phyloP scores from a whole-genome alignment of 2,888 invertebrate genomes.

The Chymomyza procnemis region DNA sequence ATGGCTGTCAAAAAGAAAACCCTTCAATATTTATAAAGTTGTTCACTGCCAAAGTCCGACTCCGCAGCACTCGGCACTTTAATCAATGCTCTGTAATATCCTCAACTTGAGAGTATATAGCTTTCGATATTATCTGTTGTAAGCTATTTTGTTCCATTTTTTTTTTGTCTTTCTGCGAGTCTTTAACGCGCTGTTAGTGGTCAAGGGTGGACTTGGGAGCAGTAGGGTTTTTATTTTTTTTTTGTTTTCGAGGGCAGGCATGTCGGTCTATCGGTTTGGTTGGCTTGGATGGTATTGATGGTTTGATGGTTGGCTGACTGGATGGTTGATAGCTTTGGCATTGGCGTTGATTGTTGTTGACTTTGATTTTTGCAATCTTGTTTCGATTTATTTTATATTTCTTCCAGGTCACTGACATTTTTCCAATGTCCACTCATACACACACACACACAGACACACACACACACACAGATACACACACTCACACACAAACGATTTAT shows the following conservation, averaged over 20 bases:
- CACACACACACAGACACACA: not conserved
- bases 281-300: not conserved
- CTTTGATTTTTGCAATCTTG: slow-evolving; percentile 68
- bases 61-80: too few relatives aligned
- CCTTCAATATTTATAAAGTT: too few relatives aligned
- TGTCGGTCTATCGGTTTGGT: not conserved
- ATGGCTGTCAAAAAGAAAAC: too few relatives aligned
- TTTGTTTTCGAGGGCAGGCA: too few relatives aligned
- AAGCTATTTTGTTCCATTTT: not conserved
- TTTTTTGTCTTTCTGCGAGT: not conserved
- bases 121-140: not conserved
- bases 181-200: not conserved
- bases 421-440: slow-evolving; percentile 35
- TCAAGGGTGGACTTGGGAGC: not conserved
- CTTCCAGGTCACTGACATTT: slow-evolving; percentile 64
- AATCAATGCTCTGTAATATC: too few relatives aligned
- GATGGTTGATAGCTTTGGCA: slow-evolving; percentile 18
- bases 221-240: too few relatives aligned
- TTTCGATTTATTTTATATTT: slow-evolving; percentile 67
- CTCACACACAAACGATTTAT: slow-evolving; percentile 26
- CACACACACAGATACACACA: not conserved
- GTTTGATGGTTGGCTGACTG: not conserved
- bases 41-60: too few relatives aligned
- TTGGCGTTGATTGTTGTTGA: slow-evolving; percentile 60
- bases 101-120: not conserved